Evolutionary conservation across 2,888 invertebrate genomes (phyloP), one percentile per base, ranked within the genome.

Genomic region (Lycia hirtaria): DNA sequence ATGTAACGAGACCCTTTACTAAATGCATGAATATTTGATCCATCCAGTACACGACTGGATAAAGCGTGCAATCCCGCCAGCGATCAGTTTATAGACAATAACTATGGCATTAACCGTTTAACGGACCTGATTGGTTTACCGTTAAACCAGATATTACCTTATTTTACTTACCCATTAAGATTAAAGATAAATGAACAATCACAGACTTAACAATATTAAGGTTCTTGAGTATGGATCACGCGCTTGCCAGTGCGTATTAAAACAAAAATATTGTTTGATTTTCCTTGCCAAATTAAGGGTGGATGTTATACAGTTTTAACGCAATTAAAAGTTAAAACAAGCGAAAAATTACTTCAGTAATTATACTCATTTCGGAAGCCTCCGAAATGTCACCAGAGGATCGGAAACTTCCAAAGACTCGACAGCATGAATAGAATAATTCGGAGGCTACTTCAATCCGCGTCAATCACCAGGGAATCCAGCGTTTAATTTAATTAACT

Each of bases 1-100:
- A 37, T 37, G 30, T 49, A 14, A 7, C 15, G 0, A 7, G 20
- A 30, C 30, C 37, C 28, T 38, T 19, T 6, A 38, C 19, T 15
- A 48, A 61, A 57, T 51, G 57, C 56, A 24, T 70, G 75, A 69
- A 77, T 73, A 75, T 73, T 75, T 75, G 64, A 77, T 68, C 47
- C 55, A 77, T 68, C 47, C 55, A 50, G 64, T 56, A 62, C 62
- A 64, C 64, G 45, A 30, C 32, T 45, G 54, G 52, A 62, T 61
- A 60, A 48, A 41, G 35, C 20, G 24, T 47, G 44, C 49, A 65
- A 61, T 56, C 53, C 51, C 48, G 37, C 45, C 30, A 32, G 35
- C 56, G 33, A 28, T 54, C 37, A 62, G 52, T 60, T 56, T 49
- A 55, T 52, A 41, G 30, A 62, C 26, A 44, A 52, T 44, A 52